Evolutionary conservation across 2,797 vertebrate genomes (phyloP).

Genomic region (Delichon dasypus): DNA sequence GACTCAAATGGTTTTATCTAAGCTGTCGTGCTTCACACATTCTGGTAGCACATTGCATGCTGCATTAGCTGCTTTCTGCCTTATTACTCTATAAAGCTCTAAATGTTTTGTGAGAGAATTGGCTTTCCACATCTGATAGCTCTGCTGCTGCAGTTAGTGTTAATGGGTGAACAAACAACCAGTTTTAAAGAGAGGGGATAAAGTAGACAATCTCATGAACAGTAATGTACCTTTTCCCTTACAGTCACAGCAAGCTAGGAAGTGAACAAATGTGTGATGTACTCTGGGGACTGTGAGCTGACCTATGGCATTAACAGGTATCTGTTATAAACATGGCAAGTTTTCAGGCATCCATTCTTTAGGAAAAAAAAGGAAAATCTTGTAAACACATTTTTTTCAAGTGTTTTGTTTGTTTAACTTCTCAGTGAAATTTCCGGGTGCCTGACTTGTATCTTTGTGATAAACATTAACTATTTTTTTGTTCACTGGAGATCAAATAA

Average conservation of each 20-base stretch:
- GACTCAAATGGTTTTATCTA: conserved; percentile 9
- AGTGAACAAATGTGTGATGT: not conserved
- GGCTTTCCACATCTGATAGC: conserved; percentile 24
- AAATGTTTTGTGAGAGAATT: conserved; percentile 42
- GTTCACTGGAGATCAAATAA: too few relatives aligned
- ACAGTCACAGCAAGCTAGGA: not conserved
- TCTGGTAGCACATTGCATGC: not conserved
- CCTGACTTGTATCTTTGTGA: not conserved
- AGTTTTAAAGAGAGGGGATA: not conserved
- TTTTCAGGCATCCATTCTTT: not conserved
- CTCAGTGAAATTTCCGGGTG: not conserved
- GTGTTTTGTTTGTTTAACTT: not conserved
- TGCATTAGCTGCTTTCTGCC: conserved; percentile 47
- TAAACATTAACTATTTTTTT: too few relatives aligned
- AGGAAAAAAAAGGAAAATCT: not conserved
- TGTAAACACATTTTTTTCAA: not conserved
- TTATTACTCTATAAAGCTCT: conserved; percentile 29
- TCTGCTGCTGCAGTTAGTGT: conserved; percentile 27
- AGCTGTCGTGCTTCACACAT: not conserved
- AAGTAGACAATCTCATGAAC: not conserved
- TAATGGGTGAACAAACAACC: conserved; percentile 30
- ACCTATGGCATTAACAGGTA: not conserved
- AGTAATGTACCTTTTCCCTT: not conserved
- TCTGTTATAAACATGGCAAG: not conserved
- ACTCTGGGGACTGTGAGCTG: not conserved